Percentiles rank a stretch among this genome's conserved stretches.
phyloP scores from a whole-genome alignment of 1,140 invertebrate species.

The Forficula auricularia region DNA sequence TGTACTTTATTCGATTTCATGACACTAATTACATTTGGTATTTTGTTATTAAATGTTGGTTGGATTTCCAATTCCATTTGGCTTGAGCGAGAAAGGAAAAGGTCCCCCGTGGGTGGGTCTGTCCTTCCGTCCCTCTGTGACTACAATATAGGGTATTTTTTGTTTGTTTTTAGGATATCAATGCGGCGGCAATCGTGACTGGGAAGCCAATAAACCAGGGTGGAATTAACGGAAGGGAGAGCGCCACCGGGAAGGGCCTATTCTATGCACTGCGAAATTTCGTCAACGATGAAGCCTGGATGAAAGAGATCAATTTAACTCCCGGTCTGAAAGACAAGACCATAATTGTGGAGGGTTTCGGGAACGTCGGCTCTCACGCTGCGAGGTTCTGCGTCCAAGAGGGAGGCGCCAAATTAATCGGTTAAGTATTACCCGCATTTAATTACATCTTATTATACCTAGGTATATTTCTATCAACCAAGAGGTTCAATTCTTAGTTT shows the following conservation, averaged over 20 bases:
- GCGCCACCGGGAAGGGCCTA: slow-evolving; percentile 77
- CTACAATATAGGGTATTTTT: no score
- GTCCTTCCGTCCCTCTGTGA: no score
- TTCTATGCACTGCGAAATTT: slow-evolving; percentile 69
- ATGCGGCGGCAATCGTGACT: slow-evolving; percentile 67
- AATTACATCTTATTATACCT: no score
- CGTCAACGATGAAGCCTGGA: slow-evolving; percentile 58
- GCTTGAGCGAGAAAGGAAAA: no score
- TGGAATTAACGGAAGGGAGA: slow-evolving; percentile 63
- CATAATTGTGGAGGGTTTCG: slow-evolving; percentile 67
- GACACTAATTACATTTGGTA: no score
- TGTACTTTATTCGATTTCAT: no score
- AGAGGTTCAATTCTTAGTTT: no score
- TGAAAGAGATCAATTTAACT: slow-evolving; percentile 49
- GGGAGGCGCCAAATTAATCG: slow-evolving; percentile 64
- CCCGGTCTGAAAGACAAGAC: slow-evolving; percentile 65
- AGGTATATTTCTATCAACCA: no score
- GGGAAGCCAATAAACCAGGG: slow-evolving; percentile 64
- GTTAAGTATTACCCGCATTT: no score
- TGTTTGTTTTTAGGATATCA: slow-evolving; percentile 40
- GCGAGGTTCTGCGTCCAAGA: slow-evolving; percentile 55
- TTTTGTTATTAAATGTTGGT: no score
- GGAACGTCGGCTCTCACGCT: slow-evolving; percentile 72
- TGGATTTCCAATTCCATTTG: no score
- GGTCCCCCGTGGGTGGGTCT: no score